These are phyloP conservation scores for Panzeria rudis DNA, from an alignment of 2,888 invertebrate genomes.

Conservation along the genomic window DNA sequence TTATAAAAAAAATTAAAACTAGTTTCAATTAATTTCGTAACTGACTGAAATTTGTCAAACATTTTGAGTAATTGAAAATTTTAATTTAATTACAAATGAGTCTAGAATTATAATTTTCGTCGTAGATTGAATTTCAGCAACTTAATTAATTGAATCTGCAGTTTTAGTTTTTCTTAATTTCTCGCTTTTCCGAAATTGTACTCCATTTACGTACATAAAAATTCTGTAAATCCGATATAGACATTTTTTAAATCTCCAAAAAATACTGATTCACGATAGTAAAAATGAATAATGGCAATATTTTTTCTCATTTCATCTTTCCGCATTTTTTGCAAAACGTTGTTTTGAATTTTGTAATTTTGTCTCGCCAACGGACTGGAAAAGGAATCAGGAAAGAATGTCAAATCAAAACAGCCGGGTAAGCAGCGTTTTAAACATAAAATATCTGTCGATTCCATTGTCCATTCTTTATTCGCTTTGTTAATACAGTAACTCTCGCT, in stretches of 20 bases:
- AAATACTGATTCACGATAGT: constrained; percentile 89
- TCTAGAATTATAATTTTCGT: no score
- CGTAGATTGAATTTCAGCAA: no score
- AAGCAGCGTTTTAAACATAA: constrained; percentile 86
- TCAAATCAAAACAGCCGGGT: constrained; percentile 89
- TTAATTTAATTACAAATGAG: no score
- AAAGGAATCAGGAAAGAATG: constrained; percentile 86
- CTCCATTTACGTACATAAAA: constrained; percentile 84
- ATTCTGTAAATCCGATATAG: constrained; percentile 91
- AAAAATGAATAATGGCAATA: constrained; percentile 90
- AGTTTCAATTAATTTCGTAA: no score
- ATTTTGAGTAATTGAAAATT: no score
- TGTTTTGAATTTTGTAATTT: constrained; percentile 77
- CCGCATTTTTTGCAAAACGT: constrained; percentile 74
- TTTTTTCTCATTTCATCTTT: constrained; percentile 84
- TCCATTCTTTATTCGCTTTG: constrained; percentile 55
- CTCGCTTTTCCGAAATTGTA: not conserved
- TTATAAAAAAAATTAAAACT: no score
- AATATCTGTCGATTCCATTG: not conserved
- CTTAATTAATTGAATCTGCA: no score
- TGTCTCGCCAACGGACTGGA: constrained; percentile 83
- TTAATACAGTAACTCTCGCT: constrained; percentile 73
- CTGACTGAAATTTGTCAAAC: no score
- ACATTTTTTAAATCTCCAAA: constrained; percentile 89
- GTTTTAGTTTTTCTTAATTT: not conserved